Base-by-base conservation (phyloP, 2,113 vertebrate genomes). In the Phrynosoma blainvillii region DNA sequence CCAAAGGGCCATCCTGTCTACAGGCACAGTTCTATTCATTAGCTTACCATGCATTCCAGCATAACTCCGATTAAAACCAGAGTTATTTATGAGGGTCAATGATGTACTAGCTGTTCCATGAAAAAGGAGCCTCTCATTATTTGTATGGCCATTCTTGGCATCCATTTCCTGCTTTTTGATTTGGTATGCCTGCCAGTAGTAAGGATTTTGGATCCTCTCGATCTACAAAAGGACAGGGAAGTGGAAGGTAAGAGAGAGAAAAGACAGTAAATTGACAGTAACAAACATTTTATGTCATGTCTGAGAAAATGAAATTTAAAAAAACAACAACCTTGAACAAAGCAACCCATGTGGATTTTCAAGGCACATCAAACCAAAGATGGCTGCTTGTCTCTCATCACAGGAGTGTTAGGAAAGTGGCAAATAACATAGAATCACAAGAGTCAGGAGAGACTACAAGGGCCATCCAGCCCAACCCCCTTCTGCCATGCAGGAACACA, bases 31-130 rank as follows among this genome's bases (percentile, higher is more conserved):
- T 59, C 54, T 20, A 80, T 87, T 27, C 85, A 87, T 62, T 62
- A 68, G 42, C 74, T 95, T 97, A 99, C 98, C 98, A 0, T 98
- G 95, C 16, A 10, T n/a, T 80, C 98, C 98, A 47, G 98, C 98
- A 2, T 97, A 98, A 96, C 97, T 98, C 73, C 98, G 97, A 94
- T 99, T 98, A 95, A 99, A 99, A 84, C 98, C 98, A 0, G 30
- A 0, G 0, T 18, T 0, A 68, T 98, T 98, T 89, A 99, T 98
- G 0, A 95, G 78, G 0, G 73, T 79, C 52, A 98, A 70, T 0
- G 96, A 95, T 0, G 25, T 2, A 1, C 47, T 8, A 7, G 79
- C 85, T 0, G 98, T 98, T 71, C 98, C 98, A 1, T 99, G 98
- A 93, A 98, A 99, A 10, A 99, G 96, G 27, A 13, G 74, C 90